Evolutionary conservation across 2,888 invertebrate genomes (phyloP).

Genomic region (Candidula unifasciata): DNA sequence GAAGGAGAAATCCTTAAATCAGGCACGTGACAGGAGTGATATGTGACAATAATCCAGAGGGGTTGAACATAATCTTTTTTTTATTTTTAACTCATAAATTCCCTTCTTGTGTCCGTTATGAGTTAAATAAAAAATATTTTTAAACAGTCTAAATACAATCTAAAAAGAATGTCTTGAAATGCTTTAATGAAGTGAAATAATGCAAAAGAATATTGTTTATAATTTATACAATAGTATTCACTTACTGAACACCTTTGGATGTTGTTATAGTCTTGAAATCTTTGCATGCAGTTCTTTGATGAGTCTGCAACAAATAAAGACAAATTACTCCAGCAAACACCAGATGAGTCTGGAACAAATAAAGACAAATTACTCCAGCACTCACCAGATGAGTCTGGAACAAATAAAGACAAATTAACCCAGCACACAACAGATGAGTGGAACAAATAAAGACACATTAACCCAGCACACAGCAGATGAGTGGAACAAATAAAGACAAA

Average conservation of each 20-base stretch:
- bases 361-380: too few species aligned
- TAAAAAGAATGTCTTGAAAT: background rate
- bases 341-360: constrained; percentile 20
- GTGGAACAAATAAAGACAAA: background rate
- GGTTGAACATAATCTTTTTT: too few species aligned
- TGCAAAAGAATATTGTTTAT: too few species aligned
- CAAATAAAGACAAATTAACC: background rate
- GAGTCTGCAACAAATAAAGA: constrained; percentile 15
- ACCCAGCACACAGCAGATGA: too few species aligned
- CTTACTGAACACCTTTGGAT: constrained; percentile 44
- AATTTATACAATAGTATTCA: background rate
- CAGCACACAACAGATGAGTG: too few species aligned
- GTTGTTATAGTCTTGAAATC: constrained; percentile 46
- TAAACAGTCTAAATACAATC: too few species aligned
- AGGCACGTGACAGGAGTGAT: too few species aligned
- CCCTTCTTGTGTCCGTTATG: too few species aligned
- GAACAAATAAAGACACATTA: background rate
- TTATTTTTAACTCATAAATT: too few species aligned
- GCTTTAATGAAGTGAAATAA: background rate
- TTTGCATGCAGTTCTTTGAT: constrained; percentile 16
- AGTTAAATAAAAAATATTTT: background rate
- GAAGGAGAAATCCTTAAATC: too few species aligned
- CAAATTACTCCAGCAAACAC: too few species aligned
- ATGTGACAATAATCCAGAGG: too few species aligned
- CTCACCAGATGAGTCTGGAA: constrained; percentile 35